phyloP scores from a whole-genome alignment of 2,888 invertebrate genomes.

The Saturnia japonica region DNA sequence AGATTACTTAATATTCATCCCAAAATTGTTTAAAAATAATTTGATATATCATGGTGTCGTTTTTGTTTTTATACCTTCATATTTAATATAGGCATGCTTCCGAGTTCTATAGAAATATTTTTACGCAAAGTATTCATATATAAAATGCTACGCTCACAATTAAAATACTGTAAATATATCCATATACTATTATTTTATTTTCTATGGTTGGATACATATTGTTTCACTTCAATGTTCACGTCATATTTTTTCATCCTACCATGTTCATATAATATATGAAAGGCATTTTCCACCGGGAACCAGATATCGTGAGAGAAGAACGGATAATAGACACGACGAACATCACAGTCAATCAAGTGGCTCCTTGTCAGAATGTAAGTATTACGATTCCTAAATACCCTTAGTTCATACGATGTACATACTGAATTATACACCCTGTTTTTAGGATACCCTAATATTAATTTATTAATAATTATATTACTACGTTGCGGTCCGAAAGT shows the following conservation, averaged over 20 bases:
- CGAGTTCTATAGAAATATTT: neutral
- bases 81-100: neutral
- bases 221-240: neutral
- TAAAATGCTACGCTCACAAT: neutral
- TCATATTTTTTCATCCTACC: neutral
- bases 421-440: too few species aligned
- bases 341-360: conserved; percentile 58
- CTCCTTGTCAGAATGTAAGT: conserved; percentile 59
- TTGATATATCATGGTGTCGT: too few species aligned
- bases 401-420: too few species aligned
- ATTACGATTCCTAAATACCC: neutral
- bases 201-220: neutral
- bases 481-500: too few species aligned
- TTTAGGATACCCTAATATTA: too few species aligned
- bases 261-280: conserved; percentile 6
- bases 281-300: conserved; percentile 68
- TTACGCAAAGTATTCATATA: neutral
- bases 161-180: neutral
- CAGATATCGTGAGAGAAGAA: conserved; percentile 59
- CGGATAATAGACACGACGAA: conserved; percentile 52
- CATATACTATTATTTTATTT: neutral
- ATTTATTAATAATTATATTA: too few species aligned
- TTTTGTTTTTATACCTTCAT: too few species aligned
- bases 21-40: too few species aligned
- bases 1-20: too few species aligned